Base-by-base conservation (phyloP, 2,888 invertebrate species). In the Acholoe squamosa region DNA sequence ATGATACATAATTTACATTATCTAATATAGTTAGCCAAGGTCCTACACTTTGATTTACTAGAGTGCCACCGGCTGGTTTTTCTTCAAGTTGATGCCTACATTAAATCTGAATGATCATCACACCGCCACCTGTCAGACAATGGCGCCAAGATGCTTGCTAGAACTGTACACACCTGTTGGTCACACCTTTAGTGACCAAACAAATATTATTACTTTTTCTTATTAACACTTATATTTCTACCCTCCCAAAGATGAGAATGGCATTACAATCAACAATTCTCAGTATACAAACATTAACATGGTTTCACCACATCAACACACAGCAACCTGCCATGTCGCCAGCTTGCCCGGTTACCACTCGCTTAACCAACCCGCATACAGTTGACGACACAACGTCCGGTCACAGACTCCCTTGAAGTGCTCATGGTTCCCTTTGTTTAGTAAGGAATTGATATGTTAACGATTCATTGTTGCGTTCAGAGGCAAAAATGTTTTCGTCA, bases 1-100 rank as follows among this genome's bases (percentile, higher is more conserved):
- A 71, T 71, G 71, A 71, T 71, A 71, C 71, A 71, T 71, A 71
- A 71, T 71, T 71, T 71, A 71, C 71, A 71, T 14, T 71, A 14
- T 71, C 71, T 71, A 71, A 28, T 71, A 71, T 71, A 71, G 25
- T 71, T 71, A 71, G 25, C 71, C 71, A 25, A 71, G 25, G 71
- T 71, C 31, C 71, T 71, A 71, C 19, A 28, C 28, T 25, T 28
- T 28, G 25, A 28, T 28, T 28, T 25, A n/a, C n/a, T 71, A 61
- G 71, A 25, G 71, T 14, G 71, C 71, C 71, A 71, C 25, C 71
- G 28, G 71, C 71, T 71, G 28, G 14, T 61, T 71, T 71, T 7
- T 71, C 14, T 71, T 71, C 71, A 71, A 71, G 71, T 71, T 28
- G 71, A 25, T 71, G 71, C 31, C 25, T 25, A 71, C 71, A 25